Evolutionary conservation across 2,113 vertebrate genomes (phyloP).

Genomic region (Hippocampus guttulatus): DNA sequence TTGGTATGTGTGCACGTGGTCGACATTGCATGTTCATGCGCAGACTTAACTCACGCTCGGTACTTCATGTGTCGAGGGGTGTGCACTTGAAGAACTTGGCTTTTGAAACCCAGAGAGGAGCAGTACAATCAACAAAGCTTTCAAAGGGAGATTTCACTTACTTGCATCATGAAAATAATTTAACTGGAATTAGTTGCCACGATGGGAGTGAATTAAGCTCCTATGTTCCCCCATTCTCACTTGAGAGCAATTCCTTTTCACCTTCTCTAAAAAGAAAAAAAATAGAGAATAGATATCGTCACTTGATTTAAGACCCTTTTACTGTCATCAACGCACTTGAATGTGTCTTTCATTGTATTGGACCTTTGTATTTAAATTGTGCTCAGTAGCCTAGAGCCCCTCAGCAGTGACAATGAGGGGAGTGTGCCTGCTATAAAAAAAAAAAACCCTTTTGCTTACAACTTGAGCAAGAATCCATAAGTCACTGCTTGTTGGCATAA

Average conservation of each 20-base stretch:
- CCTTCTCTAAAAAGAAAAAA: neutral
- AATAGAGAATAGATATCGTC: too few species aligned
- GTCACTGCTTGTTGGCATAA: neutral
- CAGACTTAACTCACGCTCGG: neutral
- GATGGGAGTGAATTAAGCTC: conserved; percentile 2
- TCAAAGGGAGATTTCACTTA: conserved; percentile 23
- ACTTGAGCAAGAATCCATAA: neutral
- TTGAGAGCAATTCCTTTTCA: neutral
- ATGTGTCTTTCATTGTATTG: neutral
- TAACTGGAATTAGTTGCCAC: conserved; percentile 23
- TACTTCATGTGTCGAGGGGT: neutral
- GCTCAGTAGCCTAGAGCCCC: too few species aligned
- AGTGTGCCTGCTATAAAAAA: neutral
- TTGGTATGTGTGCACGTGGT: neutral
- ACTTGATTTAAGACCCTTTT: neutral
- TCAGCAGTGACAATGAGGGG: neutral
- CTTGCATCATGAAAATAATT: conserved; percentile 46
- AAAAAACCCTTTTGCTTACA: neutral
- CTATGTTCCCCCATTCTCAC: conserved; percentile 12
- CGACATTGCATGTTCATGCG: neutral
- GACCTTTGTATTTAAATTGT: neutral
- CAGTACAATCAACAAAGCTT: neutral
- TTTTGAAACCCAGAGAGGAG: conserved; percentile 2
- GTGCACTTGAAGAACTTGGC: neutral
- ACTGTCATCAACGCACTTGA: neutral